phyloP scores from a whole-genome alignment of 1,140 invertebrate species.

The Cyphomyrmex costatus region DNA sequence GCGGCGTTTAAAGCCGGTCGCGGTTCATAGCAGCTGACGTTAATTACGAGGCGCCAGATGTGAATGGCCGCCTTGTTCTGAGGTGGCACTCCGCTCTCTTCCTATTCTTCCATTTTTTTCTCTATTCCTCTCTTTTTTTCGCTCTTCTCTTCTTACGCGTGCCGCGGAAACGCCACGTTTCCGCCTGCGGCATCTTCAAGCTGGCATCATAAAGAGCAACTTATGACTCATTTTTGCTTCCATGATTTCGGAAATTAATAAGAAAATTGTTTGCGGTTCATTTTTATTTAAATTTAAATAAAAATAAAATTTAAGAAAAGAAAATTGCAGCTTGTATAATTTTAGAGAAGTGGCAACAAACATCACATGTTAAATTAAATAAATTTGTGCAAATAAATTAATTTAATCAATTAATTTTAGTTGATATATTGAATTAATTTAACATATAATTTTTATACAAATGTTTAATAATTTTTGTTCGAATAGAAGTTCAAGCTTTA shows the following conservation, averaged over 20 bases:
- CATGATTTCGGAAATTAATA: neutral
- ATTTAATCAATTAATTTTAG: neutral
- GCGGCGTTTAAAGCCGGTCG: constrained; percentile 66
- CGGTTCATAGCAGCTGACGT: constrained; percentile 73
- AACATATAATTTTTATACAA: neutral
- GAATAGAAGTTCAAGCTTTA: neutral
- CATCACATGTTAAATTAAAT: too few relatives aligned
- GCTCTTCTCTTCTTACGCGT: constrained; percentile 51
- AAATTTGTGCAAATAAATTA: too few relatives aligned
- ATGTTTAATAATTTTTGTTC: neutral
- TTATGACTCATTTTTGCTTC: neutral
- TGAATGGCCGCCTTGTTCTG: constrained; percentile 77
- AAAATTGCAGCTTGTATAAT: too few relatives aligned
- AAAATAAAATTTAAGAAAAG: too few relatives aligned
- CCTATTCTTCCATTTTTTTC: constrained; percentile 55
- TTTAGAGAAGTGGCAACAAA: too few relatives aligned
- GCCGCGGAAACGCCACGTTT: constrained; percentile 63
- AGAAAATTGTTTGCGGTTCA: neutral
- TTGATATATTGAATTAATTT: neutral
- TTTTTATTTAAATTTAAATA: constrained; percentile 14
- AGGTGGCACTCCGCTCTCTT: constrained; percentile 71
- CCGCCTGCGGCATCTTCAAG: constrained; percentile 55
- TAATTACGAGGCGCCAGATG: constrained; percentile 72
- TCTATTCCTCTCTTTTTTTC: neutral
- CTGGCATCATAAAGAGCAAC: neutral